Percentiles rank a stretch among this genome's conserved stretches.
phyloP scores from a whole-genome alignment of 64 coral and sea anemone species.

The Montipora cactus region DNA sequence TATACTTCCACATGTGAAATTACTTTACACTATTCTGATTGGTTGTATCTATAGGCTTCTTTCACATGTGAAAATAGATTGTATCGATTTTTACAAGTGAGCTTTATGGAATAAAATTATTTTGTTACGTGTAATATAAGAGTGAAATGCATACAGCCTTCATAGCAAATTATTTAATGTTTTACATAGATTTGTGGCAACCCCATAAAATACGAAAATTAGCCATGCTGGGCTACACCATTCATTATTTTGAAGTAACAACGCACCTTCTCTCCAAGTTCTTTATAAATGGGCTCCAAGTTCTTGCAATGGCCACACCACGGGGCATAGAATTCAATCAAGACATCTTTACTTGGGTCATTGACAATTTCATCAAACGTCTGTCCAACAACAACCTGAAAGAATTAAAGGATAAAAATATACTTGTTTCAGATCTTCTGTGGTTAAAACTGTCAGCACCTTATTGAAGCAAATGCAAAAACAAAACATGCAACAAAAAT shows the following conservation, averaged over 20 bases:
- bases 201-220: too few relatives aligned
- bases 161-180: too few relatives aligned
- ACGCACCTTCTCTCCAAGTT: conserved; percentile 88
- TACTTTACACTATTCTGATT: too few relatives aligned
- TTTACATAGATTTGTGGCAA: too few relatives aligned
- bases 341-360: conserved; percentile 89
- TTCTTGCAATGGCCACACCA: conserved; percentile 99
- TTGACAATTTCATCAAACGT: conserved; percentile 93
- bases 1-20: too few relatives aligned
- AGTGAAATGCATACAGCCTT: too few relatives aligned
- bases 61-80: too few relatives aligned
- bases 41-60: too few relatives aligned
- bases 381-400: conserved; percentile 92
- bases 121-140: too few relatives aligned
- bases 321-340: conserved; percentile 97
- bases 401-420: neutral
- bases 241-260: neutral
- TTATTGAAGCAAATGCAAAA: neutral
- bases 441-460: neutral
- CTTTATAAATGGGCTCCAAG: conserved; percentile 91
- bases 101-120: too few relatives aligned
- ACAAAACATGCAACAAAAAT: too few relatives aligned
- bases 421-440: neutral
- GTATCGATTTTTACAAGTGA: too few relatives aligned
- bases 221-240: neutral